A percentile compares a stretch with the other conserved stretches of the same genome.
These are phyloP conservation scores for Delia radicum DNA, from an alignment of 1,140 invertebrate genomes.

Conservation along the genomic window DNA sequence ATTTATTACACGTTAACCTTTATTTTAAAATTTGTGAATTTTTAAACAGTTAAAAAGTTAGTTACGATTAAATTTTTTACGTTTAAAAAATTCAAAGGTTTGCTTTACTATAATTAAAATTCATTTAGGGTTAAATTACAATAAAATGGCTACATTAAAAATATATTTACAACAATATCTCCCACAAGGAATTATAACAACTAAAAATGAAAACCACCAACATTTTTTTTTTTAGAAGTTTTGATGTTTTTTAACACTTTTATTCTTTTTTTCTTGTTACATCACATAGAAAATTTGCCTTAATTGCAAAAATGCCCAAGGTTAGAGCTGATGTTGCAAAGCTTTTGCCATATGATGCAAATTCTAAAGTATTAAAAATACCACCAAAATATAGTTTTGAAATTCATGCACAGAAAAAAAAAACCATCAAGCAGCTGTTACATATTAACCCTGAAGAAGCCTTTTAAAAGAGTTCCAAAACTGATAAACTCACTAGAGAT, in stretches of 20 bases:
- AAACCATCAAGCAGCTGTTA: neutral
- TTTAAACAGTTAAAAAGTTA: no score
- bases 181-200: neutral
- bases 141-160: neutral
- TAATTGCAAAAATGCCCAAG: conserved; percentile 29
- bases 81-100: no score
- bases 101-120: conserved; percentile 31
- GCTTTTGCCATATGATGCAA: neutral
- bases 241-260: neutral
- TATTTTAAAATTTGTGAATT: no score
- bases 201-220: neutral
- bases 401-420: neutral
- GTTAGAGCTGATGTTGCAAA: conserved; percentile 6
- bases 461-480: neutral
- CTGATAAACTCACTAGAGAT: neutral
- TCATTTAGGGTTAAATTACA: conserved; percentile 24
- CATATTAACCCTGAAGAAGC: neutral
- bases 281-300: conserved; percentile 16
- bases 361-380: neutral
- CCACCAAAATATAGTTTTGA: neutral
- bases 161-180: no score
- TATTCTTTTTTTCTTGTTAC: neutral
- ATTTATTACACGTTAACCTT: no score
- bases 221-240: conserved; percentile 10
- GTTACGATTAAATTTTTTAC: no score